Conservation (phyloP, 2,888 invertebrate species). For the Hypomecis punctinalis region DNA sequence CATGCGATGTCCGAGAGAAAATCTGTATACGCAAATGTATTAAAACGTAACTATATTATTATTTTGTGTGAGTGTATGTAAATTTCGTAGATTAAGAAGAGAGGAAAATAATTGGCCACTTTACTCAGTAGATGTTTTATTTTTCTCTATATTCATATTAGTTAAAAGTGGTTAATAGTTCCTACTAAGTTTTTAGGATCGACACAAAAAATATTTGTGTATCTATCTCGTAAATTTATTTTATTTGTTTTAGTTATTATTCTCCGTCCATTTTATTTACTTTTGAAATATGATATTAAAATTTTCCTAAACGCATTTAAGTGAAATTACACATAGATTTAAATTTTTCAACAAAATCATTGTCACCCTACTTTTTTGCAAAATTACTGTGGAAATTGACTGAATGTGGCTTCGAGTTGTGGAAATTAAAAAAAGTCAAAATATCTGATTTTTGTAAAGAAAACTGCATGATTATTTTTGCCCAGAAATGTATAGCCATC, state of each 20-base stretch:
- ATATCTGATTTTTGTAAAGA: constrained; percentile 8
- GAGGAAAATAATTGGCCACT: constrained; percentile 65
- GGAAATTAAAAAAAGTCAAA: background rate
- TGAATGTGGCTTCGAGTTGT: constrained; percentile 7
- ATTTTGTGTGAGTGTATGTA: constrained; percentile 42
- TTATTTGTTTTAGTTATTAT: constrained; percentile 18
- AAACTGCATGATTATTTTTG: constrained; percentile 38
- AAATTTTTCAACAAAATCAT: constrained; percentile 13
- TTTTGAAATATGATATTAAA: constrained; percentile 1
- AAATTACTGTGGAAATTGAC: constrained; percentile 10
- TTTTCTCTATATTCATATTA: constrained; percentile 48
- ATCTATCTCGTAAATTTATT: background rate
- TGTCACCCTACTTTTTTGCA: constrained; percentile 19
- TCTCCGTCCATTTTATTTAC: constrained; percentile 32
- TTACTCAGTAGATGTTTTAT: constrained; percentile 49
- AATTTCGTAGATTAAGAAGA: constrained; percentile 46
- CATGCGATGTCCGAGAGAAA: background rate
- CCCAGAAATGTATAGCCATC: constrained; percentile 63
- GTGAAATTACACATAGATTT: too few relatives aligned
- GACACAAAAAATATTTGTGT: constrained; percentile 29
- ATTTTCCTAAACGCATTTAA: background rate
- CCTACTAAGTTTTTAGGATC: constrained; percentile 66
- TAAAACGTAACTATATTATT: constrained; percentile 15
- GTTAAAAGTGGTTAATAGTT: constrained; percentile 76
- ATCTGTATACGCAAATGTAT: constrained; percentile 15